Conservation (phyloP, 2,888 invertebrate species). For the Acleris sparsana region DNA sequence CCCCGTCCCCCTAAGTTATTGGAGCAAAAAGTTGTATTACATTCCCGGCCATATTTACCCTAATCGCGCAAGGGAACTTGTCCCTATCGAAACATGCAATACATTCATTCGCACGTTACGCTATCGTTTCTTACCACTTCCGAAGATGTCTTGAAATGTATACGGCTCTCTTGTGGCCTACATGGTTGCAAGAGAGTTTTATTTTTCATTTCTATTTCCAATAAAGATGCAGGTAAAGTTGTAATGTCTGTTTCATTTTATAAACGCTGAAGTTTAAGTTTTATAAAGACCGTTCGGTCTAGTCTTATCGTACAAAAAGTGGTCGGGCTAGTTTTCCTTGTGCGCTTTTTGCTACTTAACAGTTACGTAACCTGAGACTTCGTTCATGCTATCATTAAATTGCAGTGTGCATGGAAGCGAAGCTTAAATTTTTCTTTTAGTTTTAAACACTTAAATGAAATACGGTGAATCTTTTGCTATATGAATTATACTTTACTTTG, state of each 20-base stretch:
- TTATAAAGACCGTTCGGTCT: neutral
- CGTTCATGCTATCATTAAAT: constrained; percentile 54
- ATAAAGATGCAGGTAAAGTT: neutral
- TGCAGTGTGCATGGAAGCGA: constrained; percentile 50
- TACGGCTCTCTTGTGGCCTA: constrained; percentile 2
- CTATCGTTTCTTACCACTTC: constrained; percentile 16
- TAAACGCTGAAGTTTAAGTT: neutral
- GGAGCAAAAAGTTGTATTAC: constrained; percentile 26
- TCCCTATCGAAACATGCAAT: constrained; percentile 20
- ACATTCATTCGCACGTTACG: constrained; percentile 9
- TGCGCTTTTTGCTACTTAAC: constrained; percentile 29
- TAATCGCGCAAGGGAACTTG: constrained; percentile 3
- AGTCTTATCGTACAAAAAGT: constrained; percentile 11
- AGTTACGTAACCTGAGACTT: constrained; percentile 48
- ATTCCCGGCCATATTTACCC: constrained; percentile 30
- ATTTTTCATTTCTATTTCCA: neutral
- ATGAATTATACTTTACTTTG: too few species aligned
- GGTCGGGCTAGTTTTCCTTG: constrained; percentile 9
- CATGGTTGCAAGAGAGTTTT: neutral
- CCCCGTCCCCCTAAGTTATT: constrained; percentile 27
- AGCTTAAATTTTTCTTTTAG: constrained; percentile 42
- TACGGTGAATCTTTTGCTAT: neutral
- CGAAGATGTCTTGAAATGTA: constrained; percentile 12
- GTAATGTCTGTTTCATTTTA: too few species aligned
- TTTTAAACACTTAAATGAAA: constrained; percentile 22